Conservation (phyloP, 2,113 vertebrate species). For the Pleuronectes platessa region DNA sequence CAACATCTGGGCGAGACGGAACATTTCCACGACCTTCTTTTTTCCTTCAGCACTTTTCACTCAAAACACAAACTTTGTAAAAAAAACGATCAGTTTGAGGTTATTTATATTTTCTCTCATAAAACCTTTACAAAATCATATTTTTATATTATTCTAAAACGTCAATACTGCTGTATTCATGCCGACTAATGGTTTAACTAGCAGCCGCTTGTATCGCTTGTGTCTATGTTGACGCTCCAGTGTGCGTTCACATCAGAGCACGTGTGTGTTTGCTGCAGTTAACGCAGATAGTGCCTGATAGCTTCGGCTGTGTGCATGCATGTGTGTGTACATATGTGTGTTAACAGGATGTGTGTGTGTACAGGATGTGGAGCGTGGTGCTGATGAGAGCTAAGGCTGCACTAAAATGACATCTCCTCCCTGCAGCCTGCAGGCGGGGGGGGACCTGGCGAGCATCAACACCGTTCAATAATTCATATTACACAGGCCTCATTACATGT, state of each 20-base stretch:
- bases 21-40: neutral
- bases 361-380: neutral
- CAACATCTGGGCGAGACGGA: constrained; percentile 18
- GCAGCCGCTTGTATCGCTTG: neutral
- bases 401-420: constrained; percentile 35
- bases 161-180: neutral
- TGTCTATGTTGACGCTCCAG: neutral
- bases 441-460: constrained; percentile 42
- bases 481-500: constrained; percentile 42
- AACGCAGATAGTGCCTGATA: neutral
- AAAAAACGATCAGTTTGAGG: neutral
- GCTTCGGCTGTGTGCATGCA: neutral
- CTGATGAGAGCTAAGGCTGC: constrained; percentile 9
- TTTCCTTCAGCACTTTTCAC: neutral
- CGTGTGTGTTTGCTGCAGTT: neutral
- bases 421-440: constrained; percentile 32
- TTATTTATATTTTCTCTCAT: neutral
- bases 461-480: constrained; percentile 61
- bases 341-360: neutral
- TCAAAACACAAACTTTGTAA: neutral
- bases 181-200: neutral
- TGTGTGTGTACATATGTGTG: neutral
- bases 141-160: neutral
- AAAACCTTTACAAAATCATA: neutral
- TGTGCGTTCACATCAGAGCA: neutral